Conservation (phyloP, 2,113 vertebrate species). For the Nematolebias whitei region DNA sequence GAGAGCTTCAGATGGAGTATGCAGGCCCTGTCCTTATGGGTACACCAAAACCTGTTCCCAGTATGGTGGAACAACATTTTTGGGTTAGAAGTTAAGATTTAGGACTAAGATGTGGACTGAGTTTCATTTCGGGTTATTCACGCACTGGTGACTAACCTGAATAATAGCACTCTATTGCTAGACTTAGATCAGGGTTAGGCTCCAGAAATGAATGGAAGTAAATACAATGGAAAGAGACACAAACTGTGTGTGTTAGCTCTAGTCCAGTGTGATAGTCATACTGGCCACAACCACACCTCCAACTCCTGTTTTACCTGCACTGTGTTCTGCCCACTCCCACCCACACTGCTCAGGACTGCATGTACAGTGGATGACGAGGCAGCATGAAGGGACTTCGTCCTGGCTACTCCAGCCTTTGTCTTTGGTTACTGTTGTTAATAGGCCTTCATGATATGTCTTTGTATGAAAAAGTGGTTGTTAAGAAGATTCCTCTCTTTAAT, state of each 20-base stretch:
- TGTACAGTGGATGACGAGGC: constrained; percentile 33
- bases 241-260: neutral
- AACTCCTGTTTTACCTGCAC: constrained; percentile 31
- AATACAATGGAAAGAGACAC: too few species aligned
- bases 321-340: constrained; percentile 1
- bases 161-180: too few species aligned
- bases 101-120: too few species aligned
- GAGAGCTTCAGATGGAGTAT: too few species aligned
- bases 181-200: too few species aligned
- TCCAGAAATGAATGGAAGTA: too few species aligned
- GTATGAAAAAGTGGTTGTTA: constrained; percentile 17
- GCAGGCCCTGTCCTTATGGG: too few species aligned
- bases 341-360: constrained; percentile 3
- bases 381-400: constrained; percentile 30
- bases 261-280: constrained; percentile 44
- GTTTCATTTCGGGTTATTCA: too few species aligned
- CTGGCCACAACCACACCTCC: constrained; percentile 18
- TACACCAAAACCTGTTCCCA: too few species aligned
- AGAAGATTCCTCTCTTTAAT: constrained; percentile 22
- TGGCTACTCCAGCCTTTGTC: constrained; percentile 44
- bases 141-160: too few species aligned
- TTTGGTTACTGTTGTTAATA: constrained; percentile 77
- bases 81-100: too few species aligned
- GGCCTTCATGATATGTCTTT: constrained; percentile 31
- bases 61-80: too few species aligned